Evolutionary conservation across 2,888 invertebrate genomes (phyloP), one percentile per base, ranked within the genome.

Genomic region (Pilophorus perplexus): DNA sequence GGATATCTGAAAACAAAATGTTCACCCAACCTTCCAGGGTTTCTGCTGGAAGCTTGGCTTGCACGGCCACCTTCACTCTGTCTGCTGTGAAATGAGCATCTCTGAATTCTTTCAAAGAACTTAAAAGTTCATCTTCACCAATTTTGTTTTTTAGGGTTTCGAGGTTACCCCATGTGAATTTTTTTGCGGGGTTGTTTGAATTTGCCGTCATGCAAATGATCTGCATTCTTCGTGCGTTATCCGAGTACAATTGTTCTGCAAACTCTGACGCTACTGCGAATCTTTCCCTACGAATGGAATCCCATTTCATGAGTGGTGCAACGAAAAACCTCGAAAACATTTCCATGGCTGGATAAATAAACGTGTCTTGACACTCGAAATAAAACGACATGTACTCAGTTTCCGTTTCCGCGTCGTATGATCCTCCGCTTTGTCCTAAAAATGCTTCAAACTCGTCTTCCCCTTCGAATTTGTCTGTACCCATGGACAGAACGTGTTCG

Each of bases 401-500:
- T 74, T 92, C 93, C 0, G 95, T 95, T 33, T 85, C 85, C 0
- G 93, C 94, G 10, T 52, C 28, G 28, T 52, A 52, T 8, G 52
- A 25, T 3, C 94, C 95, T 2, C 93, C 93, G 75, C 87, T 85
- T 81, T 87, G 89, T 80, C 85, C 85, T 22, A 91, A 83, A 72
- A 87, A 90, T 1, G 87, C 80, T 78, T 91, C 90, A 74, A 91
- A 90, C 71, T 86, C 87, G 76, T 92, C 92, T 79, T 94, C 93
- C 75, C 84, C 82, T 6, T 89, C 91, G 76, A 87, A 94, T 75
- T 92, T 93, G 74, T 88, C 83, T 71, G 91, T 93, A 28, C 94
- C 95, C 93, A 94, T 94, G 75, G 93, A 95, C 20, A 95, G 88
- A 93, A 95, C 91, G 76, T 92, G 92, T 74, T 92, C 92, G 2